Conservation (phyloP, 2,113 vertebrate genomes). For the Motacilla alba region DNA sequence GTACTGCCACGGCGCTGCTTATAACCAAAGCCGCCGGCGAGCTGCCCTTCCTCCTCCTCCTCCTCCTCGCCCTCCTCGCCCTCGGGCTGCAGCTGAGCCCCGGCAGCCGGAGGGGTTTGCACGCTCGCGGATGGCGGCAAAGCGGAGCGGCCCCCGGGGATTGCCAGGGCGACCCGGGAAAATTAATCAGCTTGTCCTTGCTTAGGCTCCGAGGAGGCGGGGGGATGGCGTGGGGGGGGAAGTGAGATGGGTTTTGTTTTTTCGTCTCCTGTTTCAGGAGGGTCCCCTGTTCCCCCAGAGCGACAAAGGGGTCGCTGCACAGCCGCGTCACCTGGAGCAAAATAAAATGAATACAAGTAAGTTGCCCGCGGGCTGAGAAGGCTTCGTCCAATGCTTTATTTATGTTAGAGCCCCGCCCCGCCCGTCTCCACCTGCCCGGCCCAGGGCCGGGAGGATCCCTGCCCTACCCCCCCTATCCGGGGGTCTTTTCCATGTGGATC, state of each 20-base stretch:
- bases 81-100: not conserved
- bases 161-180: not conserved
- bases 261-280: not conserved
- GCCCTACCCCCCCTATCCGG: not conserved
- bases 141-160: not conserved
- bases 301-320: not conserved
- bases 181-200: not conserved
- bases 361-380: rapidly evolving
- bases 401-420: not conserved
- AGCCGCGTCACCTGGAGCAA: not conserved
- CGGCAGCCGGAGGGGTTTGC: not conserved
- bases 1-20: rapidly evolving
- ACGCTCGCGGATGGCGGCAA: not conserved
- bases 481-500: not conserved
- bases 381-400: not conserved
- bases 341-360: not conserved
- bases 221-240: rapidly evolving
- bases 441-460: not conserved
- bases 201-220: not conserved
- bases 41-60: not conserved
- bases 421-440: not conserved
- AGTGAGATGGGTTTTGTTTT: rapidly evolving
- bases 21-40: rapidly evolving
- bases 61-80: too few species aligned
- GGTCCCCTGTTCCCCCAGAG: not conserved